Base-by-base conservation (phyloP, 1,140 invertebrate genomes). In the Drosophila cardini region DNA sequence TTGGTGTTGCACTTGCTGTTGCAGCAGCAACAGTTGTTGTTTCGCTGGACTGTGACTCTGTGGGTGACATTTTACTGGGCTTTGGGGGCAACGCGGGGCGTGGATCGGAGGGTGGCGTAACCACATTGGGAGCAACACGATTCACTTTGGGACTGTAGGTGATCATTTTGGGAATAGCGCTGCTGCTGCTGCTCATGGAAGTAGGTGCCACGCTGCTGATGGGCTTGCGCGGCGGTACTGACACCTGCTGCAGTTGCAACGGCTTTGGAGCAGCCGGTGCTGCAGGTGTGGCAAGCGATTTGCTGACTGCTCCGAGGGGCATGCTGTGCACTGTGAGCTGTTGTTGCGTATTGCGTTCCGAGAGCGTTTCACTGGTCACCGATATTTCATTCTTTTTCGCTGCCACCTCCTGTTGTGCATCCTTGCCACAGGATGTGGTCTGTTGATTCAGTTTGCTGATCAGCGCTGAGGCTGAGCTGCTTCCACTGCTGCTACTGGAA, bases 181-280 rank as follows among this genome's bases (percentile, higher is more conserved):
- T 80, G 69, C 64, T 38, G 30, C 94, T 93, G 87, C 95, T 95
- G 89, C 94, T 94, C 74, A 95, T 93, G 58, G 94, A 94, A 76
- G 95, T 96, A 26, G 96, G 96, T 57, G 96, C 96, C 45, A 97
- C 96, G 92, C 96, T 97, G 80, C 96, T 97, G 58, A 97, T 95
- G 56, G 96, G 96, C 91, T 96, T 96, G 90, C 95, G 93, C 55
- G 94, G 93, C 0, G 91, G 93, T 58, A 92, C 91, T 1, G 80
- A 85, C 45, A 90, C 68, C 40, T 90, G 85, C 40, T 90, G 85
- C 18, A 68, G 78, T 8, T 81, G 85, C 15, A 91, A 76, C 2
- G 90, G 80, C 53, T 91, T 92, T 26, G 18, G 67, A 26, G 50
- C 58, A 1, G 71, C 61, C n/a, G 62, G 63, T 2, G 70, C 57